Percentiles rank a stretch among this genome's conserved stretches.
These are phyloP conservation scores for Bufo bufo DNA, from an alignment of 2,113 vertebrate species.

Conservation along the genomic window DNA sequence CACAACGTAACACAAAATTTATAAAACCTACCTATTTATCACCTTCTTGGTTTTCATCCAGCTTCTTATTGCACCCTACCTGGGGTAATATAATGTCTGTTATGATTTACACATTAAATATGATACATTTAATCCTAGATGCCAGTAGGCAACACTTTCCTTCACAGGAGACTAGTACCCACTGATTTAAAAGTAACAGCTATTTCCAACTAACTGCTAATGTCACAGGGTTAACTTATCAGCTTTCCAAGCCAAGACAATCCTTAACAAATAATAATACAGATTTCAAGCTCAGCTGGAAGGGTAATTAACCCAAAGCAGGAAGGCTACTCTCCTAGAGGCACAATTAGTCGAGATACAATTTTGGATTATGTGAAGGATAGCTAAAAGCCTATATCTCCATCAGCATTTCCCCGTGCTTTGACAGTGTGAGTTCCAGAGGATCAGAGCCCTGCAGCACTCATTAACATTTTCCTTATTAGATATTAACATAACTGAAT, in stretches of 20 bases:
- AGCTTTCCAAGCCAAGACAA: constrained; percentile 42
- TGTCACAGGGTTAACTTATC: constrained; percentile 55
- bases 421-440: constrained; percentile 1
- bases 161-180: constrained; percentile 48
- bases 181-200: constrained; percentile 47
- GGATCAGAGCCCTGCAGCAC: constrained; percentile 13
- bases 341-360: constrained; percentile 41
- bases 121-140: constrained; percentile 43
- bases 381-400: constrained; percentile 22
- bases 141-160: constrained; percentile 36
- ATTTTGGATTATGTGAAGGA: constrained; percentile 45
- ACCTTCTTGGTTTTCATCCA: background rate
- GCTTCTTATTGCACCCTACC: background rate
- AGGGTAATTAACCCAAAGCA: constrained; percentile 51
- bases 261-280: constrained; percentile 55
- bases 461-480: constrained; percentile 42
- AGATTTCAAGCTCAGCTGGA: constrained; percentile 51
- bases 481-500: constrained; percentile 48
- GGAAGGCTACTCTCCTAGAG: constrained; percentile 37
- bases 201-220: constrained; percentile 48
- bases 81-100: constrained; percentile 23
- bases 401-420: constrained; percentile 18
- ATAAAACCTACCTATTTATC: background rate
- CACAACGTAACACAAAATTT: constrained; percentile 9
- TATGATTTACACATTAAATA: constrained; percentile 42